Percentiles rank a stretch among this genome's conserved stretches.
phyloP scores from a whole-genome alignment of 1,140 invertebrate species.

The Drosophila sp. region DNA sequence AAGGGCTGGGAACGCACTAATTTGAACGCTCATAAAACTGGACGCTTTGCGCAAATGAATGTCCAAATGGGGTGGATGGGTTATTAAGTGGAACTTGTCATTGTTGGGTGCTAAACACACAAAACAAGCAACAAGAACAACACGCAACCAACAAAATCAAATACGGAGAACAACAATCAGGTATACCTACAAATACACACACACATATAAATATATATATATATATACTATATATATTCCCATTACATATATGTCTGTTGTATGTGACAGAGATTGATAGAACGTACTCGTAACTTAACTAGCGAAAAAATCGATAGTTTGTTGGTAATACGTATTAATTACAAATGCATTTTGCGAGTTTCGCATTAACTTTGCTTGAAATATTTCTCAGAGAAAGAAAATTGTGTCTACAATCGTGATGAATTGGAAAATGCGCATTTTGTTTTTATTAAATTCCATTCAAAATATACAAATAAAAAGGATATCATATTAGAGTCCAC shows the following conservation, averaged over 20 bases:
- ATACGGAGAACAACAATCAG: neutral
- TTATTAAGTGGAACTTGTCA: constrained; percentile 4
- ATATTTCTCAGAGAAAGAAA: neutral
- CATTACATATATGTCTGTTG: constrained; percentile 1
- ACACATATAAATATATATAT: neutral
- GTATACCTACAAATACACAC: neutral
- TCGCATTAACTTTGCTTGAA: neutral
- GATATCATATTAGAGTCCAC: neutral
- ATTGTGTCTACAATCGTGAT: neutral
- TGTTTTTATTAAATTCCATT: neutral
- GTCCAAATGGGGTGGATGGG: neutral
- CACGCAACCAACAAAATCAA: neutral
- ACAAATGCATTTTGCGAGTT: constrained; percentile 1
- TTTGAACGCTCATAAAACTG: constrained; percentile 62
- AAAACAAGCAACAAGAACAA: neutral
- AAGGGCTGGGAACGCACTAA: constrained; percentile 48
- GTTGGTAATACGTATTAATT: constrained; percentile 6
- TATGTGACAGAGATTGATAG: neutral
- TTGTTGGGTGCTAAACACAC: constrained; percentile 1
- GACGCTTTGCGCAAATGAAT: constrained; percentile 16
- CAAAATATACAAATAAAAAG: neutral
- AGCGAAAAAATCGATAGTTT: constrained; percentile 24
- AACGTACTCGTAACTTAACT: constrained; percentile 9
- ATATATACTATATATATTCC: constrained; percentile 1
- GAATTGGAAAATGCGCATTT: neutral